These are phyloP conservation scores for Drosophila athabasca DNA, from an alignment of 1,140 invertebrate genomes.

Conservation along the genomic window DNA sequence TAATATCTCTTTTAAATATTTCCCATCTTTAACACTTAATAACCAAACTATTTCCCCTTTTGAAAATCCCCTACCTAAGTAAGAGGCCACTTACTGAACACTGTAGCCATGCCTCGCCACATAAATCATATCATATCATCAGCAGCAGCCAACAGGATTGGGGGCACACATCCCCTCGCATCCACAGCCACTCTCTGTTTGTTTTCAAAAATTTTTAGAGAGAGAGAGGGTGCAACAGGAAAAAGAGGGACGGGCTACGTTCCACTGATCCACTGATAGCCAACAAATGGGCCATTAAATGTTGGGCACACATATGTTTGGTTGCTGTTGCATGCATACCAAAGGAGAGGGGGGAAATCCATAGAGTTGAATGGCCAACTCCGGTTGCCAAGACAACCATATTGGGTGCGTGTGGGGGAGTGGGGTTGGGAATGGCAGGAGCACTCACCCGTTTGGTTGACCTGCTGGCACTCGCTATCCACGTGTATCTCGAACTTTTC, in stretches of 20 bases:
- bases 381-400: slow-evolving; percentile 28
- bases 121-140: slow-evolving; percentile 42
- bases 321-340: slow-evolving; percentile 26
- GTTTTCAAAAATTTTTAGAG: slow-evolving; percentile 30
- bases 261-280: slow-evolving; percentile 52
- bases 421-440: neutral
- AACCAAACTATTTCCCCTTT: slow-evolving; percentile 5
- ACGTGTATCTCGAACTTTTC: slow-evolving; percentile 88
- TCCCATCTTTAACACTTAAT: slow-evolving; percentile 1
- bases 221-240: neutral
- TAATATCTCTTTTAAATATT: slow-evolving; percentile 9
- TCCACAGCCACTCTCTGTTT: slow-evolving; percentile 21
- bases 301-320: slow-evolving; percentile 42
- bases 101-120: slow-evolving; percentile 13
- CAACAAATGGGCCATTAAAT: slow-evolving; percentile 60
- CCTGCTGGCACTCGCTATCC: slow-evolving; percentile 87
- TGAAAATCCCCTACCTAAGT: neutral
- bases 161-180: neutral
- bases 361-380: slow-evolving; percentile 77
- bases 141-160: slow-evolving; percentile 7
- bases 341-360: slow-evolving; percentile 61
- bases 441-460: slow-evolving; percentile 84
- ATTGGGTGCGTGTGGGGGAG: neutral
- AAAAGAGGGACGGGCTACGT: slow-evolving; percentile 18
- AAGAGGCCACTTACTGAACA: slow-evolving; percentile 22